Conservation (phyloP, 2,113 vertebrate species). For the Scopus umbretta region DNA sequence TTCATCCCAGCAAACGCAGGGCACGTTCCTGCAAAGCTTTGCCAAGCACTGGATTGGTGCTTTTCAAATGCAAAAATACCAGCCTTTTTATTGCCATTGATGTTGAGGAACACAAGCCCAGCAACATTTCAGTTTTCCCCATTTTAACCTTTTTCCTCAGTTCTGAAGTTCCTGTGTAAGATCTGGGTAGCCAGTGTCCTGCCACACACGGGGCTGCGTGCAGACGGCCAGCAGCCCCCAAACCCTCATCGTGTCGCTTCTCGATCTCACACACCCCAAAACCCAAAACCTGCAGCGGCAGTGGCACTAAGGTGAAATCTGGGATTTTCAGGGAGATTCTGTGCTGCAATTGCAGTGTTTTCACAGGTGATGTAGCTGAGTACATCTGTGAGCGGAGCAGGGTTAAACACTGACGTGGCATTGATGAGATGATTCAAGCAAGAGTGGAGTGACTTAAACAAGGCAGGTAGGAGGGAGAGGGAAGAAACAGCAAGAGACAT, state of each 20-base stretch:
- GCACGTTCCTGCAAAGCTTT: not conserved
- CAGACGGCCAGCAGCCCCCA: not conserved
- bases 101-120: not conserved
- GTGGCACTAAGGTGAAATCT: not conserved
- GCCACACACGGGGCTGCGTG: accelerated
- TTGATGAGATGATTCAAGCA: not conserved
- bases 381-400: not conserved
- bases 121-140: not conserved
- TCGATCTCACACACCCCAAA: not conserved
- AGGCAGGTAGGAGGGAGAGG: not conserved
- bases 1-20: not conserved
- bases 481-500: not conserved
- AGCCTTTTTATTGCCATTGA: not conserved
- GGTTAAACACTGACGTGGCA: not conserved
- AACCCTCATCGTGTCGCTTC: accelerated
- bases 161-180: not conserved
- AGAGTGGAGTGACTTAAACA: not conserved
- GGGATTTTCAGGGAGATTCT: not conserved
- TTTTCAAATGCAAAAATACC: conserved; percentile 3
- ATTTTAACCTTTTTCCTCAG: not conserved
- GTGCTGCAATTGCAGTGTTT: not conserved
- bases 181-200: not conserved
- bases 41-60: not conserved
- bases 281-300: not conserved
- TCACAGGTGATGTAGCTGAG: not conserved